Conservation (phyloP, 2,113 vertebrate genomes). For the Mustela nigripes region DNA sequence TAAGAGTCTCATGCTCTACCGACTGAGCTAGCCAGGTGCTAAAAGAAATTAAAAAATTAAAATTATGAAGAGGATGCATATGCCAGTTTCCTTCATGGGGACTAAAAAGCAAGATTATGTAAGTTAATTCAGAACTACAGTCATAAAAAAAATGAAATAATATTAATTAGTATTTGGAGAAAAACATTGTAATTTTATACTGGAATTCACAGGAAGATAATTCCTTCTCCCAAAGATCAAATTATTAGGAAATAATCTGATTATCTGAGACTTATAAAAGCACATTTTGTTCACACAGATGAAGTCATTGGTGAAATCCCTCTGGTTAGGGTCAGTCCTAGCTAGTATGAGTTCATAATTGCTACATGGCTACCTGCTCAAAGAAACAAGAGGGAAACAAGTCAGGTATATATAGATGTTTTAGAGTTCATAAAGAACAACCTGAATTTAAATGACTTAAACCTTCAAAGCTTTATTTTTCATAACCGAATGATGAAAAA, state of each 20-base stretch:
- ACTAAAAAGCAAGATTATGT: not conserved
- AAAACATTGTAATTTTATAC: not conserved
- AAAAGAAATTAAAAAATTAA: not conserved
- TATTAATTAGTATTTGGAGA: not conserved
- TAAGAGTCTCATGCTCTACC: not conserved
- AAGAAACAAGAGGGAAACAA: not conserved
- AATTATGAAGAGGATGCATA: not conserved
- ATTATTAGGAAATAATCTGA: not conserved
- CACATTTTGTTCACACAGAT: not conserved
- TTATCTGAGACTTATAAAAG: not conserved
- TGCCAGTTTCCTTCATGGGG: not conserved
- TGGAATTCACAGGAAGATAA: not conserved
- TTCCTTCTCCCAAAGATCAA: not conserved
- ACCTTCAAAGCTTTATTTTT: not conserved
- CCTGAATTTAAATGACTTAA: not conserved
- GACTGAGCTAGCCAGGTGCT: not conserved
- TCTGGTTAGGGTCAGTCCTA: not conserved
- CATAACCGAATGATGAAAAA: not conserved
- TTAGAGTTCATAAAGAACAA: not conserved
- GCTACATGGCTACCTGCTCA: conserved; percentile 26
- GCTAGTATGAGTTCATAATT: conserved; percentile 39
- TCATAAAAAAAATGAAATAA: not conserved
- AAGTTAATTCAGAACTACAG: not conserved
- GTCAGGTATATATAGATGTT: not conserved
- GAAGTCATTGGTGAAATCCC: not conserved